Percentiles rank a stretch among this genome's conserved stretches.
Conservation (phyloP, 2,888 invertebrate species). For the Mesorhabditis belari region DNA sequence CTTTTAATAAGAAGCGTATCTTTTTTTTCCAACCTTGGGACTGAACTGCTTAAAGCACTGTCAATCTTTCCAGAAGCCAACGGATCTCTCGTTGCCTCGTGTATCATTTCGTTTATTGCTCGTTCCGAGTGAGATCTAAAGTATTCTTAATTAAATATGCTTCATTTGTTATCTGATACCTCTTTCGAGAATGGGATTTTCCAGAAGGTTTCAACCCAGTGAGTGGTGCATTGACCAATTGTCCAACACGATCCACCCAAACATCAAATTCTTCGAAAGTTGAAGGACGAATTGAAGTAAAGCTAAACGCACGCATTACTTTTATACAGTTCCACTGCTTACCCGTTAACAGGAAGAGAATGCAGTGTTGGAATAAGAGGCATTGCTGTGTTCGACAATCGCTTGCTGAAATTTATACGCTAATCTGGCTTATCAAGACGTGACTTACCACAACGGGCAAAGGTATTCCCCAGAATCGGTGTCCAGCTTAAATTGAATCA, state of each 20-base stretch:
- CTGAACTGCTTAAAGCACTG: not conserved
- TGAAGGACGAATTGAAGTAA: slow-evolving; percentile 25
- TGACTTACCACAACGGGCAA: slow-evolving; percentile 95
- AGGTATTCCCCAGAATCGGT: slow-evolving; percentile 86
- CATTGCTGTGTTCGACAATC: slow-evolving; percentile 86
- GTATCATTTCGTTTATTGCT: slow-evolving; percentile 37
- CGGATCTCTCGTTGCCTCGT: slow-evolving; percentile 9
- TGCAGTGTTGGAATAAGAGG: slow-evolving; percentile 69
- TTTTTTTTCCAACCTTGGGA: not conserved
- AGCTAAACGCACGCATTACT: slow-evolving; percentile 19
- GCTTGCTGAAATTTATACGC: no score
- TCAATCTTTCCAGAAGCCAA: not conserved
- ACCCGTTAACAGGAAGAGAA: slow-evolving; percentile 46
- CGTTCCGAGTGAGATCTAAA: slow-evolving; percentile 47
- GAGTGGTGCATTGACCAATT: slow-evolving; percentile 27
- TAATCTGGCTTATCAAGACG: no score
- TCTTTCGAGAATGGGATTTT: slow-evolving; percentile 30
- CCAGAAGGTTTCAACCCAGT: slow-evolving; percentile 18
- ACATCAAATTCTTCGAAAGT: slow-evolving; percentile 58
- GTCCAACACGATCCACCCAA: slow-evolving; percentile 58
- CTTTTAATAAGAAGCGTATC: not conserved
- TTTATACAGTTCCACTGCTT: slow-evolving; percentile 7
- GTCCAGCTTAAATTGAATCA: slow-evolving; percentile 62
- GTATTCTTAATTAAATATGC: not conserved
- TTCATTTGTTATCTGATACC: slow-evolving; percentile 3